Evolutionary conservation across 1,140 invertebrate species (phyloP).

Genomic region (Centruroides sculpturatus): DNA sequence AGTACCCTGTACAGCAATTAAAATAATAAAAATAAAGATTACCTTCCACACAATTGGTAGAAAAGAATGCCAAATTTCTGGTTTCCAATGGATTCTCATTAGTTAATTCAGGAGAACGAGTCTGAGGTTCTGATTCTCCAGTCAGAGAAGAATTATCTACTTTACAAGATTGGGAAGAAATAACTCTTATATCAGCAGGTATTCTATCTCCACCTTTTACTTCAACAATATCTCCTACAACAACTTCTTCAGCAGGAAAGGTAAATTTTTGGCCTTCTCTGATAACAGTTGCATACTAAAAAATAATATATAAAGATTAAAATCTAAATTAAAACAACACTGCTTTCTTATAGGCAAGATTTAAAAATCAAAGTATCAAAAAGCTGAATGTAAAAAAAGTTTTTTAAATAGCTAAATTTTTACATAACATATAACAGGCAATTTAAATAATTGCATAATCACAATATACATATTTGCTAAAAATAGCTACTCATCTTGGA

Average conservation of each 20-base stretch:
- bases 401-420: too few species aligned
- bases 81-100: conserved; percentile 93
- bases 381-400: too few species aligned
- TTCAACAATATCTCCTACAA: conserved; percentile 66
- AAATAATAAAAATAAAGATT: conserved; percentile 24
- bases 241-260: conserved; percentile 54
- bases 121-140: conserved; percentile 91
- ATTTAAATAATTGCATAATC: too few species aligned
- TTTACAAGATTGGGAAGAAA: conserved; percentile 57
- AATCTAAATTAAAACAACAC: too few species aligned
- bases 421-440: too few species aligned
- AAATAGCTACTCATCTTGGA: too few species aligned
- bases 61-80: conserved; percentile 94
- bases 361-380: too few species aligned
- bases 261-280: conserved; percentile 86
- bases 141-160: conserved; percentile 60
- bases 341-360: too few species aligned
- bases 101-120: conserved; percentile 75
- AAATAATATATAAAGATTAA: too few species aligned
- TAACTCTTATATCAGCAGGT: conserved; percentile 71
- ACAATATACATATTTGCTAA: too few species aligned
- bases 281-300: conserved; percentile 71
- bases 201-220: conserved; percentile 66
- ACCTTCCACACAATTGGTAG: conserved; percentile 91
- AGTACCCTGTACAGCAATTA: conserved; percentile 30